Evolutionary conservation across 2,797 vertebrate species (phyloP).

Genomic region (Thalassophryne amazonica): DNA sequence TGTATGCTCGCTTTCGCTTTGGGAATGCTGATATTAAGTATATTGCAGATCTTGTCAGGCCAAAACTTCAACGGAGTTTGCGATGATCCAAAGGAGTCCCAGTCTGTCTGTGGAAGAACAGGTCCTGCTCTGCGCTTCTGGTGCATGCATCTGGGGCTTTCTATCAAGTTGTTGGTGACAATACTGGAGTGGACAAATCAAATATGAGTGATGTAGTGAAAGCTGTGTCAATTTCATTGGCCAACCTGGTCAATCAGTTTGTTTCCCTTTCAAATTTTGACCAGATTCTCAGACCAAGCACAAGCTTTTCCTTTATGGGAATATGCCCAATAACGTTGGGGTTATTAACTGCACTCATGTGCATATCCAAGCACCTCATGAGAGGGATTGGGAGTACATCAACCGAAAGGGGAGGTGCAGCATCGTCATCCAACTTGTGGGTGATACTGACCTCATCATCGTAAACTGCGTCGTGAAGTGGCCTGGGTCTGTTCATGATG

Average conservation of each 20-base stretch:
- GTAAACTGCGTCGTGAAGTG: not conserved
- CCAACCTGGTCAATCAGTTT: too few species aligned
- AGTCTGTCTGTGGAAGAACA: constrained; percentile 25
- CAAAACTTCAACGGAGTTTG: too few species aligned
- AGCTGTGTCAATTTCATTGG: constrained; percentile 19
- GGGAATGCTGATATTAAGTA: too few species aligned
- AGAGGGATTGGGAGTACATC: constrained; percentile 1
- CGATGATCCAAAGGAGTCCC: constrained; percentile 5
- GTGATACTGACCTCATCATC: not conserved
- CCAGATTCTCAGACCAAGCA: too few species aligned
- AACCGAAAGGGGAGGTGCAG: constrained; percentile 7
- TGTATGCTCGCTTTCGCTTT: too few species aligned
- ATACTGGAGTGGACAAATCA: constrained; percentile 23
- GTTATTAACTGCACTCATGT: constrained; percentile 22
- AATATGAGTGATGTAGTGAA: constrained; percentile 16
- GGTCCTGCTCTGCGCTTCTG: constrained; percentile 16
- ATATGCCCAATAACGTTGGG: not conserved
- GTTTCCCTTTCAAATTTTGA: too few species aligned
- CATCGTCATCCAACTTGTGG: constrained; percentile 8
- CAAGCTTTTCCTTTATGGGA: not conserved
- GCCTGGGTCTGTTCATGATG: too few species aligned
- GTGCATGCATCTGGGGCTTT: constrained; percentile 27
- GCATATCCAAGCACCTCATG: constrained; percentile 1
- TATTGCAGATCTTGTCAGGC: too few species aligned
- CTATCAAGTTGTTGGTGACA: constrained; percentile 28